phyloP scores from a whole-genome alignment of 2,797 vertebrate species.

The Gymnodraco acuticeps region DNA sequence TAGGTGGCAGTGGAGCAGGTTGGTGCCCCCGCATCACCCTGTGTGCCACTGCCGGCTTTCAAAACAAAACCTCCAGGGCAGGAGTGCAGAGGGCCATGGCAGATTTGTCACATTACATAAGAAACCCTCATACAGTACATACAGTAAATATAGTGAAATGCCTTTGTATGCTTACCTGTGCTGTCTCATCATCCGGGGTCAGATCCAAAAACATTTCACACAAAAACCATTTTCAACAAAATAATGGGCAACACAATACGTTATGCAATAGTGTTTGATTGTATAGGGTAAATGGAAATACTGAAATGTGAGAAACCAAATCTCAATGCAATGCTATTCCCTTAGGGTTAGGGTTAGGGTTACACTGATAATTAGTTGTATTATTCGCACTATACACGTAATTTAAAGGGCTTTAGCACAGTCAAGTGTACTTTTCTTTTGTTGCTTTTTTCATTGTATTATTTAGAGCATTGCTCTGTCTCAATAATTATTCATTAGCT shows the following conservation, averaged over 20 bases:
- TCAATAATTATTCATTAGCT: neutral
- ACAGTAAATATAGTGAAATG: neutral
- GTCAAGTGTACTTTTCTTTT: neutral
- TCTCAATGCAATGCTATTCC: neutral
- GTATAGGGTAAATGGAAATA: neutral
- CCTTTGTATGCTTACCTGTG: constrained; percentile 4
- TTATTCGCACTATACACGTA: neutral
- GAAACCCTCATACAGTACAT: constrained; percentile 1
- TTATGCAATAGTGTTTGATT: neutral
- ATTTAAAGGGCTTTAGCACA: neutral
- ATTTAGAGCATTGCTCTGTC: neutral
- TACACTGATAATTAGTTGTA: neutral
- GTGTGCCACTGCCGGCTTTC: constrained; percentile 40
- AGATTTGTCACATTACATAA: constrained; percentile 31
- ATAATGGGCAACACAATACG: neutral
- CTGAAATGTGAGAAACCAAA: neutral
- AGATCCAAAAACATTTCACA: constrained; percentile 1
- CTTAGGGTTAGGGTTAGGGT: neutral
- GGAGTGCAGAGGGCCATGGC: neutral
- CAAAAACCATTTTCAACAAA: neutral
- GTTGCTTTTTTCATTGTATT: neutral
- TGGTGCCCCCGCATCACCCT: constrained; percentile 36
- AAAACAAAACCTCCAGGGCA: constrained; percentile 40
- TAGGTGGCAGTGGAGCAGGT: constrained; percentile 60
- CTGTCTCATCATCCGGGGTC: constrained; percentile 2